Percentiles rank a stretch among this genome's conserved stretches.
Conservation (phyloP, 2,113 vertebrate genomes). For the Pelvicachromis taeniatus region DNA sequence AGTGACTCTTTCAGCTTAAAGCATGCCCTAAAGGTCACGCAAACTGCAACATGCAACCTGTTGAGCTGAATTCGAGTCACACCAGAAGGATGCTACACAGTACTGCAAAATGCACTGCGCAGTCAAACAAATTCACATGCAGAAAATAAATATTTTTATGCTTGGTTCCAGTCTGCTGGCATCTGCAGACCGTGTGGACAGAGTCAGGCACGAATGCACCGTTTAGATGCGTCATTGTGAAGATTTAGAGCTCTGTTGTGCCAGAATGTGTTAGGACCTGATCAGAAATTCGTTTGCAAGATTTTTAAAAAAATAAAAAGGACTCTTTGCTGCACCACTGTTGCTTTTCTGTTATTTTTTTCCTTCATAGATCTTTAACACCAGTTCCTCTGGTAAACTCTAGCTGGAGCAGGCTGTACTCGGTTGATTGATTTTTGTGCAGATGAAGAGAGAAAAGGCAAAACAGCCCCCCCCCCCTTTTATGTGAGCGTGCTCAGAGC, state of each 20-base stretch:
- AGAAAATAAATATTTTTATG: neutral
- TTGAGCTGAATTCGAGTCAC: neutral
- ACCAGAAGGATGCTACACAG: neutral
- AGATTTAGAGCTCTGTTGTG: neutral
- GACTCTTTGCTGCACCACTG: no score
- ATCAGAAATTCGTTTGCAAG: no score
- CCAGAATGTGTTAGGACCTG: neutral
- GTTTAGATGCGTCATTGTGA: neutral
- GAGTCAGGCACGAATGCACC: neutral
- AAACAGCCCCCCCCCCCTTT: neutral
- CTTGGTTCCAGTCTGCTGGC: neutral
- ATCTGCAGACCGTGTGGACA: neutral
- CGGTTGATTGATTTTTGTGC: neutral
- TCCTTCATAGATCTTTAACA: no score
- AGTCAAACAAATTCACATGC: neutral
- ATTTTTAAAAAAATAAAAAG: no score
- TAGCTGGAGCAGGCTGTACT: neutral
- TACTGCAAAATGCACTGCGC: neutral
- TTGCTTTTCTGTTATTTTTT: no score
- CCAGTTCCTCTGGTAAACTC: neutral
- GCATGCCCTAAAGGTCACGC: neutral
- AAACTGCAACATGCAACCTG: neutral
- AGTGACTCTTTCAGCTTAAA: neutral
- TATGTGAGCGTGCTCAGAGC: neutral
- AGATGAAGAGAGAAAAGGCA: neutral